phyloP scores from a whole-genome alignment of 2,888 invertebrate genomes.

The Rhodophaea formosa region DNA sequence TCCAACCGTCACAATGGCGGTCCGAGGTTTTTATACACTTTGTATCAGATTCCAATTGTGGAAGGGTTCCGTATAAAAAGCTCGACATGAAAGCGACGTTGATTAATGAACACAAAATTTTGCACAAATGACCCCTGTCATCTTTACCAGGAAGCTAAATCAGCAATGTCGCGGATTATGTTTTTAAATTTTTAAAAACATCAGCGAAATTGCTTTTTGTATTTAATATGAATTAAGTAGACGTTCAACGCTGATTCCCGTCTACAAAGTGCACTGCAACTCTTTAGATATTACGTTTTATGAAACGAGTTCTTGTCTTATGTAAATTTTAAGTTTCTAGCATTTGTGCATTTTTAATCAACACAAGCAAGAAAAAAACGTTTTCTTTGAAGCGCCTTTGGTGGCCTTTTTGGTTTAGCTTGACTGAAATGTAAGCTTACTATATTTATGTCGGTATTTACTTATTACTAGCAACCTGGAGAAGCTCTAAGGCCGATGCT shows the following conservation, averaged over 20 bases:
- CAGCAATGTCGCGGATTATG: conserved; percentile 20
- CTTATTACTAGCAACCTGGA: no score
- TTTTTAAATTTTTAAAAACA: neutral
- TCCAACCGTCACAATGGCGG: conserved; percentile 36
- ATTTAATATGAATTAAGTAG: neutral
- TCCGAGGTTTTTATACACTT: conserved; percentile 41
- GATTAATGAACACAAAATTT: conserved; percentile 31
- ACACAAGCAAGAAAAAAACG: no score
- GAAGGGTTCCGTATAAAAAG: conserved; percentile 26
- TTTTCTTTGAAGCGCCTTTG: no score
- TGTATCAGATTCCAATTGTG: conserved; percentile 38
- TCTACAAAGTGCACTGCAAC: no score
- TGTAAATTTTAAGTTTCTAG: no score
- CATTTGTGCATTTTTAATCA: no score
- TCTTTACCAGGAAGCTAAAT: conserved; percentile 27
- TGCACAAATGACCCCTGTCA: conserved; percentile 23
- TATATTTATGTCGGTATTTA: no score
- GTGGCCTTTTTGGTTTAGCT: no score
- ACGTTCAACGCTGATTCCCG: neutral
- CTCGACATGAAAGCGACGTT: conserved; percentile 28
- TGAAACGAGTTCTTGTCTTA: no score
- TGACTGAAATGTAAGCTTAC: no score
- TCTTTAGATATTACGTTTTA: no score
- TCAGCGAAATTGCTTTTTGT: neutral
- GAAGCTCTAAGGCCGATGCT: no score